Evolutionary conservation across 2,888 invertebrate species (phyloP).

Genomic region (Microdon myrmicae): DNA sequence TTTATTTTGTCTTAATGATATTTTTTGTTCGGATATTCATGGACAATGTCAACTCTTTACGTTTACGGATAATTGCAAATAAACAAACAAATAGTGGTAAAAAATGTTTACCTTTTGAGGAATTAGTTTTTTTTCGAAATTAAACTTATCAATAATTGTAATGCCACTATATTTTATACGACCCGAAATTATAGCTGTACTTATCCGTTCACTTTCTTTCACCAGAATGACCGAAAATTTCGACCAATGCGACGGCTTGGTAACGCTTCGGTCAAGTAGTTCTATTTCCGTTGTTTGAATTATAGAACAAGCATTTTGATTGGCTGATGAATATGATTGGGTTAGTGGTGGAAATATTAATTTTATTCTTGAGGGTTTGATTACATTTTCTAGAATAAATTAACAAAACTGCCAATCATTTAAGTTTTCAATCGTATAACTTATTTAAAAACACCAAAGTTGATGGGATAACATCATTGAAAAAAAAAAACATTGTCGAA

Average conservation of each 20-base stretch:
- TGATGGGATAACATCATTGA: too few species aligned
- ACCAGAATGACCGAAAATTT: slow-evolving; percentile 37
- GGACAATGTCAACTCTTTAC: too few species aligned
- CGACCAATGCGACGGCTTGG: slow-evolving; percentile 46
- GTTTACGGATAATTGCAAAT: background rate
- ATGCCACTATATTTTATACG: background rate
- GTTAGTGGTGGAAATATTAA: background rate
- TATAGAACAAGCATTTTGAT: slow-evolving; percentile 33
- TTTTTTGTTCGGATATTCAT: too few species aligned
- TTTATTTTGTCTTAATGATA: slow-evolving; percentile 6
- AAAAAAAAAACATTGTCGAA: too few species aligned
- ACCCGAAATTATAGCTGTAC: too few species aligned
- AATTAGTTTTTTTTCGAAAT: background rate
- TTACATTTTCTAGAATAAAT: slow-evolving; percentile 3
- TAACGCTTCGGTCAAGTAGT: slow-evolving; percentile 26
- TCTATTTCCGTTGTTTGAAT: slow-evolving; percentile 24
- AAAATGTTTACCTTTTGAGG: background rate
- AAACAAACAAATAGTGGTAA: background rate
- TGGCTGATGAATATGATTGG: slow-evolving; percentile 25
- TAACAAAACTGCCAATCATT: too few species aligned
- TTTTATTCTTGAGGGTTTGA: background rate
- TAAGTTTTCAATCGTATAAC: too few species aligned
- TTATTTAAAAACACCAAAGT: too few species aligned
- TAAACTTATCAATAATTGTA: slow-evolving; percentile 1
- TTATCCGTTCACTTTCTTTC: slow-evolving; percentile 23